Conservation (phyloP, 2,888 invertebrate genomes). For the Pseudeuparius sepicola region DNA sequence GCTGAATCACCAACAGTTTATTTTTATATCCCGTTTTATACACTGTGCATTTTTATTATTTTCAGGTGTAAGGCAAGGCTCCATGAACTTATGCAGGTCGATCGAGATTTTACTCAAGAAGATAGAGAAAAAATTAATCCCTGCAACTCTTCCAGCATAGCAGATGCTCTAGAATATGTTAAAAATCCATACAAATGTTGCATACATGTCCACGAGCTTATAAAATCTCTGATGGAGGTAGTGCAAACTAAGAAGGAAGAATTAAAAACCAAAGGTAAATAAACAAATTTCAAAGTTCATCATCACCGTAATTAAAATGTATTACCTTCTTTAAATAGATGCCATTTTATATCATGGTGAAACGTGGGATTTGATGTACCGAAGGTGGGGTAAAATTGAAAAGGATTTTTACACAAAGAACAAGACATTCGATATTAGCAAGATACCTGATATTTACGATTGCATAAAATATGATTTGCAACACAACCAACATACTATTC, state of each 20-base stretch:
- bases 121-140: conserved; percentile 87
- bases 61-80: conserved; percentile 88
- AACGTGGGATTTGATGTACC: conserved; percentile 96
- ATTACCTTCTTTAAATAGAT: conserved; percentile 45
- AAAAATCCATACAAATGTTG: conserved; percentile 94
- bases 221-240: conserved; percentile 76
- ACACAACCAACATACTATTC: conserved; percentile 92
- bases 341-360: conserved; percentile 94
- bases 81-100: conserved; percentile 85
- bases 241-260: conserved; percentile 81
- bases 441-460: conserved; percentile 98
- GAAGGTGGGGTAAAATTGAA: conserved; percentile 96
- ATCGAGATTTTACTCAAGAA: conserved; percentile 74
- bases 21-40: no score
- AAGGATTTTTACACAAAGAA: conserved; percentile 95
- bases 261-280: conserved; percentile 71
- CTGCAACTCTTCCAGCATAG: conserved; percentile 82
- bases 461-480: conserved; percentile 98
- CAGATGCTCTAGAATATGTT: conserved; percentile 86
- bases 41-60: conserved; percentile 6
- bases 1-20: no score
- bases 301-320: no score
- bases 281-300: no score
- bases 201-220: conserved; percentile 77
- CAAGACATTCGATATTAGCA: conserved; percentile 92